A percentile compares a stretch with the other conserved stretches of the same genome.
Conservation (phyloP, 2,113 vertebrate species). For the Microcebus jonahi region DNA sequence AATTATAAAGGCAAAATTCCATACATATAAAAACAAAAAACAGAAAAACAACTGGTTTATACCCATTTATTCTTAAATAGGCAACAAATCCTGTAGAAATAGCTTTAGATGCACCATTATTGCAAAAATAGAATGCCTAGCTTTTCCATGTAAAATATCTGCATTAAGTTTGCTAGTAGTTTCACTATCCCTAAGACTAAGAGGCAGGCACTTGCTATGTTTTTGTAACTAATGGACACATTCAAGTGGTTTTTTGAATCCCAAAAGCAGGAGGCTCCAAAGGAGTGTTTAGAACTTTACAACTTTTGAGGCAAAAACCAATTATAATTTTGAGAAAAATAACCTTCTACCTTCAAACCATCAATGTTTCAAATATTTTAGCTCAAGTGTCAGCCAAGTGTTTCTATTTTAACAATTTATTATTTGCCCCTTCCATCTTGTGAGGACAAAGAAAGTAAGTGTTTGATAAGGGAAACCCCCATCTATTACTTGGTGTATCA, state of each 20-base stretch:
- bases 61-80: background rate
- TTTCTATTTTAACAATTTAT: background rate
- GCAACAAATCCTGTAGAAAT: background rate
- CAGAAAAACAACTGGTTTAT: background rate
- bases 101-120: background rate
- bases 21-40: background rate
- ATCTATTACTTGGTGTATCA: too few species aligned
- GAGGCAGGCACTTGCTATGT: background rate
- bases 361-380: background rate
- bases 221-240: background rate
- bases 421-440: background rate
- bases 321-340: slow-evolving; percentile 18
- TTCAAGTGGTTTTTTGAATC: background rate
- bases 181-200: background rate
- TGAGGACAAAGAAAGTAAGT: too few species aligned
- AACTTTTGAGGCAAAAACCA: background rate
- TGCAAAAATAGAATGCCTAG: background rate
- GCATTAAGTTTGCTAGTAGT: background rate
- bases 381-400: background rate
- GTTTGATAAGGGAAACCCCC: too few species aligned
- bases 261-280: background rate
- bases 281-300: background rate
- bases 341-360: background rate
- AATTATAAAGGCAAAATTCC: background rate
- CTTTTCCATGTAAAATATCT: background rate